Base-by-base conservation (phyloP, 2,797 vertebrate genomes). In the Periparus ater region DNA sequence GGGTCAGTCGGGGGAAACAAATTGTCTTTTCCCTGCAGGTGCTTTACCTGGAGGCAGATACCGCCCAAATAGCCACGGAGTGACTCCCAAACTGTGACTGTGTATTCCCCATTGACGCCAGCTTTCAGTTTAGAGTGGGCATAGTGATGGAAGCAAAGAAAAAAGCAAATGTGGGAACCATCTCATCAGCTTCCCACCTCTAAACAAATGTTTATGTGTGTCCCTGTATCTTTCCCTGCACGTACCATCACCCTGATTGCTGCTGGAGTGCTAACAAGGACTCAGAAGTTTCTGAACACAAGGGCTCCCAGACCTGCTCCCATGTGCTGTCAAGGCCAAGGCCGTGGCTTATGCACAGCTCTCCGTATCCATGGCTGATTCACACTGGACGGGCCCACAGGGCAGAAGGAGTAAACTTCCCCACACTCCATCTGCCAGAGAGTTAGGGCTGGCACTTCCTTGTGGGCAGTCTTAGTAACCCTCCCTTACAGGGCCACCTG, bases 31-130 rank as follows among this genome's bases (percentile, higher is more conserved):
- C 12, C 7, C 29, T 2, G 3, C 25, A 20, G 30, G 19, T 7
- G 2, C 3, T 38, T 76, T 38, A 44, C 62, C 15, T 42, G 25
- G 38, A 4, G 15, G 17, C 30, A 25, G 7, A 15, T 45, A 48
- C n/a, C 1, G 0, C 17, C 18, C 11, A 50, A 22, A 13, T 3
- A 25, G 45, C 7, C 0, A 2, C 0, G 0, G n/a, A 77, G 51
- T 40, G n/a, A 76, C 5, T 18, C 32, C 12, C 16, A 7, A 22
- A 9, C 10, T 13, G 22, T 8, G 81, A 16, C 51, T 36, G 27
- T 5, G 8, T 25, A 48, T 29, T 30, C 21, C 23, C 22, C 7
- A 1, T 36, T 34, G 51, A 62, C 34, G 8, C 8, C 2, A 47
- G 30, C 20, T 38, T 54, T 8, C 32, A n/a, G 11, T 50, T 63